phyloP scores from a whole-genome alignment of 2,888 invertebrate genomes.

The Eupithecia inturbata region DNA sequence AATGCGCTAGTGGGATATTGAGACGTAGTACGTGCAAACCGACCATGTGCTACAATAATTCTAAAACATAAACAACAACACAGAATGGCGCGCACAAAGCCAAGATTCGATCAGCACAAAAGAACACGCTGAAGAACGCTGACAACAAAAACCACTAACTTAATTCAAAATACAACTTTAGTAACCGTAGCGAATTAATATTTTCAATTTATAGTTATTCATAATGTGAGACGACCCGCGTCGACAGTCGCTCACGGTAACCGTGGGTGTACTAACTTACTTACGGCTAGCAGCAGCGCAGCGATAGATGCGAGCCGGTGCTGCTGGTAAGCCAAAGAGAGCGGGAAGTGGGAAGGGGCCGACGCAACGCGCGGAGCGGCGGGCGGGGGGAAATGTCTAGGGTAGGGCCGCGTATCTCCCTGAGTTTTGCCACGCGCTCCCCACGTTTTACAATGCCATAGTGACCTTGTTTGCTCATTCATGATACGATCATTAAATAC shows the following conservation, averaged over 20 bases:
- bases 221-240: slow-evolving; percentile 51
- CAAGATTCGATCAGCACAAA: slow-evolving; percentile 52
- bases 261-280: slow-evolving; percentile 64
- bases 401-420: slow-evolving; percentile 20
- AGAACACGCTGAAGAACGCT: slow-evolving; percentile 42
- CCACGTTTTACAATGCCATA: background rate
- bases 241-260: slow-evolving; percentile 68
- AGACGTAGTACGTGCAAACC: slow-evolving; percentile 49
- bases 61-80: slow-evolving; percentile 63
- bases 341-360: slow-evolving; percentile 52
- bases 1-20: slow-evolving; percentile 56
- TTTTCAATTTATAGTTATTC: slow-evolving; percentile 57
- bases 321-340: slow-evolving; percentile 53
- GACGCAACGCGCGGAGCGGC: background rate
- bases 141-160: slow-evolving; percentile 18
- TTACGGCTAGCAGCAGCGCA: background rate
- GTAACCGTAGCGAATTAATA: slow-evolving; percentile 54
- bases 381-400: background rate
- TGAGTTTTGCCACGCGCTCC: background rate
- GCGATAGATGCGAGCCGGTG: background rate
- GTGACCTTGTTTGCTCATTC: slow-evolving; percentile 9
- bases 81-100: slow-evolving; percentile 42
- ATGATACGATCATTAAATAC: background rate
- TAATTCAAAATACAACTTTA: slow-evolving; percentile 31
- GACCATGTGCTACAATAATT: slow-evolving; percentile 56